Evolutionary conservation across 2,888 invertebrate genomes (phyloP).

Genomic region (Caenorhabditis wallacei): DNA sequence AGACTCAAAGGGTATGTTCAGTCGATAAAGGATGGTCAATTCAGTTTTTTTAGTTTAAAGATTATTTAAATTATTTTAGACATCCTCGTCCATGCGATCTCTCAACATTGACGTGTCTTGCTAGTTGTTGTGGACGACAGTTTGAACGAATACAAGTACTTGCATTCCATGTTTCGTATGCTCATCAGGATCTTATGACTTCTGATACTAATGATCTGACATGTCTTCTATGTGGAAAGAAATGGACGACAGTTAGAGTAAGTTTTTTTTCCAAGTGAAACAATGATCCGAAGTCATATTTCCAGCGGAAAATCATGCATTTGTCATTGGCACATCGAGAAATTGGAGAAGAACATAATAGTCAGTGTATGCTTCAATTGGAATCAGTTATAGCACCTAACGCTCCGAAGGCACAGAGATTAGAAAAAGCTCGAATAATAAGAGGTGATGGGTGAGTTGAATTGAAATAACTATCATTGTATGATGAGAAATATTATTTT

Average conservation of each 20-base stretch:
- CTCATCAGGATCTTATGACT: slow-evolving; percentile 69
- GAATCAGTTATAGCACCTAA: slow-evolving; percentile 64
- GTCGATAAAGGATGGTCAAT: no score
- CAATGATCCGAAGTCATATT: neutral
- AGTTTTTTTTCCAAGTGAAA: neutral
- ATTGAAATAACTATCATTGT: neutral
- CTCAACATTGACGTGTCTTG: slow-evolving; percentile 32
- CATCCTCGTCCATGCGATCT: slow-evolving; percentile 37
- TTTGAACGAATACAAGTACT: slow-evolving; percentile 65
- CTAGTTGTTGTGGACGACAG: slow-evolving; percentile 46
- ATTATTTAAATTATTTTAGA: no score
- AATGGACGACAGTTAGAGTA: slow-evolving; percentile 67
- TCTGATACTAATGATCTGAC: slow-evolving; percentile 25
- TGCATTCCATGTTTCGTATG: slow-evolving; percentile 72
- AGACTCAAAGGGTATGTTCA: slow-evolving; percentile 43
- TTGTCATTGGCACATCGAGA: slow-evolving; percentile 62
- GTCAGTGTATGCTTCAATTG: slow-evolving; percentile 68
- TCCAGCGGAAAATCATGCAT: slow-evolving; percentile 68
- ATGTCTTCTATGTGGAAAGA: slow-evolving; percentile 71
- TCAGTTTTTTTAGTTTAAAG: no score
- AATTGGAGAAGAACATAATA: slow-evolving; percentile 67
- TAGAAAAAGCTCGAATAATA: slow-evolving; percentile 43
- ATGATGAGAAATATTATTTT: slow-evolving; percentile 13
- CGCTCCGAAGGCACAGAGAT: slow-evolving; percentile 63
- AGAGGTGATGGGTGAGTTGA: slow-evolving; percentile 33